Conservation (phyloP, 2,888 invertebrate species). For the Tinea pellionella region DNA sequence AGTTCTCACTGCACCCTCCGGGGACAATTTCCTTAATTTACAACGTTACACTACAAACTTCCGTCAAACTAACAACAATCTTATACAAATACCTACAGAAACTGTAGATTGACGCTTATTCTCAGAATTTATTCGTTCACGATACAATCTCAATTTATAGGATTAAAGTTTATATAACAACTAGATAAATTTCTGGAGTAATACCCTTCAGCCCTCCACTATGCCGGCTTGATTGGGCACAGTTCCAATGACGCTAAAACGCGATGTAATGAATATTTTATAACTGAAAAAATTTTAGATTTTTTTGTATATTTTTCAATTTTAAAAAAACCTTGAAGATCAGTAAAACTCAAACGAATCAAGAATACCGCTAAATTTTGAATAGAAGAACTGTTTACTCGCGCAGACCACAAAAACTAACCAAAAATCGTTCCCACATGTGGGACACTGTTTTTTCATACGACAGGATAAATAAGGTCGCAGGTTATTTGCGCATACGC, state of each 20-base stretch:
- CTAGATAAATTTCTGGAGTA: no score
- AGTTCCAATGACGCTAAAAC: no score
- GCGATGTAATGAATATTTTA: no score
- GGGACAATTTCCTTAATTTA: slow-evolving; percentile 11
- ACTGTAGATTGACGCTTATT: not conserved
- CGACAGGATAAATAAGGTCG: slow-evolving; percentile 58
- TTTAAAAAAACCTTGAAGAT: no score
- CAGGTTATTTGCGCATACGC: slow-evolving; percentile 62
- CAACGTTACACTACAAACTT: slow-evolving; percentile 11
- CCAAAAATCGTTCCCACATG: slow-evolving; percentile 53
- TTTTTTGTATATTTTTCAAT: no score
- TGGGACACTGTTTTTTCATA: slow-evolving; percentile 37
- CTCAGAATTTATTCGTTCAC: not conserved
- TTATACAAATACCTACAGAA: slow-evolving; percentile 5
- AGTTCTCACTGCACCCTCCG: not conserved
- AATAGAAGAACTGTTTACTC: slow-evolving; percentile 14
- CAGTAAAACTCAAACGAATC: not conserved
- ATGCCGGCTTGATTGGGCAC: no score
- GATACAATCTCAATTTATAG: not conserved
- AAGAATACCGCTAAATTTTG: not conserved
- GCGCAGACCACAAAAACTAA: slow-evolving; percentile 40
- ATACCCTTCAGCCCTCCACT: no score
- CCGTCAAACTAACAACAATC: slow-evolving; percentile 1
- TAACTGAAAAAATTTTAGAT: no score
- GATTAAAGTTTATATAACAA: no score